Conservation (phyloP, 2,797 vertebrate species). For the Phrynocephalus vlangalii region DNA sequence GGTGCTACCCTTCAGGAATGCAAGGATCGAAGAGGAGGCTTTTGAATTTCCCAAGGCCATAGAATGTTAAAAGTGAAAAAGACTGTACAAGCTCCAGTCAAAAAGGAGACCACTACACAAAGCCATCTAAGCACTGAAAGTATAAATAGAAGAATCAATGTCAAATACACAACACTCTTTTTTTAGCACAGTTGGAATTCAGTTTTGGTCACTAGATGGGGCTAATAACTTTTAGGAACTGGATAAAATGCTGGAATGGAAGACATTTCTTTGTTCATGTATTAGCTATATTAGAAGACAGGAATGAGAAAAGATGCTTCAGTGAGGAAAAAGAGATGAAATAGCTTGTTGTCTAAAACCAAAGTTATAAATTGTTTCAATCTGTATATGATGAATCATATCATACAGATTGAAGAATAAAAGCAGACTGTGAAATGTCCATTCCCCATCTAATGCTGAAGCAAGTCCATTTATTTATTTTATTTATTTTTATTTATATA, state of each 20-base stretch:
- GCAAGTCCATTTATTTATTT: neutral
- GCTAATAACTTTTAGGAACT: conserved; percentile 25
- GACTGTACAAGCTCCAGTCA: neutral
- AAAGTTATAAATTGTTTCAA: neutral
- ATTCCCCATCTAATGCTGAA: neutral
- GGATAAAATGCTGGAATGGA: too few relatives aligned
- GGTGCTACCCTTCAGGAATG: too few relatives aligned
- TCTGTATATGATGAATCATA: neutral
- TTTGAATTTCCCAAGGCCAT: too few relatives aligned
- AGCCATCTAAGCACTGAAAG: neutral
- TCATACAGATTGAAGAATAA: neutral
- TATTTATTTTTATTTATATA: neutral
- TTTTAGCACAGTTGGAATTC: neutral
- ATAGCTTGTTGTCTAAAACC: neutral
- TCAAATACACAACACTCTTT: neutral
- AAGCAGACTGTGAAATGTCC: neutral
- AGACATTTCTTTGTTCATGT: neutral
- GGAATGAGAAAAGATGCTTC: neutral
- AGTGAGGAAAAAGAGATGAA: neutral
- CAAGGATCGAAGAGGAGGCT: too few relatives aligned
- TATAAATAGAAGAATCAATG: neutral
- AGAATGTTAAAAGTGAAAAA: neutral
- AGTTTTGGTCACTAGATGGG: conserved; percentile 37
- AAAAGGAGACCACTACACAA: neutral
- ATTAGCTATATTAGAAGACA: neutral